Base-by-base conservation (phyloP, 2,113 vertebrate genomes). In the Rallus limicola region DNA sequence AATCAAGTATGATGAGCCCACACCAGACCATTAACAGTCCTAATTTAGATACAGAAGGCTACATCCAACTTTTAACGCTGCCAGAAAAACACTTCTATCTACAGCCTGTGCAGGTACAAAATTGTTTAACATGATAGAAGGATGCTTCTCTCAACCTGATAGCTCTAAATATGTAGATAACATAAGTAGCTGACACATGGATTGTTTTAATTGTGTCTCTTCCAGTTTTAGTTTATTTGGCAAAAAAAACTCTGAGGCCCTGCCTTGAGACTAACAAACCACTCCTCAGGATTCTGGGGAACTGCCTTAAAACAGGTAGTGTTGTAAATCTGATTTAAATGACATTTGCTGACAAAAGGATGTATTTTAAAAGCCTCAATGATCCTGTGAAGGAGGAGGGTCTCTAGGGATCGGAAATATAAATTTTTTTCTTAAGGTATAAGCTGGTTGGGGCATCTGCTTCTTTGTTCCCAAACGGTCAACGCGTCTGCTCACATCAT, bases 371-470 rank as follows among this genome's bases (percentile, higher is more conserved):
- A 88, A 68, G 38, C 42, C 24, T 87, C 14, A 6, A 7, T 28
- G 7, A 52, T 85, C 58, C 36, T 78, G 52, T 38, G 64, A 87
- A 80, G 82, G 80, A 67, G 75, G 42, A 6, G 20, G 31, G 8
- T 34, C 12, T 20, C 1, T 63, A 38, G 99, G 99, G 29, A 97
- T 50, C 0, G 99, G 99, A 74, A 99, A 99, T 56, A 99, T 79
- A 40, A 99, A 34, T 82, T 96, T 98, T 96, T 96, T 98, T 72
- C 97, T 97, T 38, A 99, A 97, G 17, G 98, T 98, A 74, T 97
- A 99, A 31, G 96, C 92, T 28, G 98, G 98, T 38, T 99, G 98
- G 31, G 99, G 99, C 97, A 99, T 99, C 96, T 99, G 99, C 88
- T 98, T 99, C 92, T n/a, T 98, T 20, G 0, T 26, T 5, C 97